These are phyloP conservation scores for Ceriagrion tenellum DNA, from an alignment of 2,888 invertebrate genomes.

Conservation along the genomic window DNA sequence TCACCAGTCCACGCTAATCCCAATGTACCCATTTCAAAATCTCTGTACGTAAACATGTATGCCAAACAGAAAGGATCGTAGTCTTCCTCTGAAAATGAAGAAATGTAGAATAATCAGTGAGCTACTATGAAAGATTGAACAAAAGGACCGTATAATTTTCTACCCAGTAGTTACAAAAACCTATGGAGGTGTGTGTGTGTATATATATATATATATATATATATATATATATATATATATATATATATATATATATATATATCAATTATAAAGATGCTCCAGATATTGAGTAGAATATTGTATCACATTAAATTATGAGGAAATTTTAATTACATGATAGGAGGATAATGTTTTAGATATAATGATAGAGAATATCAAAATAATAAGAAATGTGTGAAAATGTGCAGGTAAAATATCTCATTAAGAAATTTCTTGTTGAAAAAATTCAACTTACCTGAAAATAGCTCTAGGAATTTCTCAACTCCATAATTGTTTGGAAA, in stretches of 20 bases:
- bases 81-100: conserved; percentile 90
- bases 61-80: conserved; percentile 99
- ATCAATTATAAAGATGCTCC: background rate
- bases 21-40: conserved; percentile 96
- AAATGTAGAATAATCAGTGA: conserved; percentile 71
- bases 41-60: conserved; percentile 98
- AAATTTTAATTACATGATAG: background rate
- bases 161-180: no score
- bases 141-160: conserved; percentile 69
- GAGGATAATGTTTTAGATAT: background rate
- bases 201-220: background rate
- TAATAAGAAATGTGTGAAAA: background rate
- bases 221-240: no score
- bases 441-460: conserved; percentile 86
- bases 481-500: conserved; percentile 98
- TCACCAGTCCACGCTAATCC: conserved; percentile 99
- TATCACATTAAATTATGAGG: background rate
- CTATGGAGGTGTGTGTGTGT: background rate
- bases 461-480: conserved; percentile 98
- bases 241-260: background rate
- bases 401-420: background rate
- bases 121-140: conserved; percentile 72
- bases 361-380: conserved; percentile 6
- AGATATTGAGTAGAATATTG: background rate
- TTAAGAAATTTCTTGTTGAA: background rate